Evolutionary conservation across 2,888 invertebrate species (phyloP).

Genomic region (Cylindroiulus punctatus): DNA sequence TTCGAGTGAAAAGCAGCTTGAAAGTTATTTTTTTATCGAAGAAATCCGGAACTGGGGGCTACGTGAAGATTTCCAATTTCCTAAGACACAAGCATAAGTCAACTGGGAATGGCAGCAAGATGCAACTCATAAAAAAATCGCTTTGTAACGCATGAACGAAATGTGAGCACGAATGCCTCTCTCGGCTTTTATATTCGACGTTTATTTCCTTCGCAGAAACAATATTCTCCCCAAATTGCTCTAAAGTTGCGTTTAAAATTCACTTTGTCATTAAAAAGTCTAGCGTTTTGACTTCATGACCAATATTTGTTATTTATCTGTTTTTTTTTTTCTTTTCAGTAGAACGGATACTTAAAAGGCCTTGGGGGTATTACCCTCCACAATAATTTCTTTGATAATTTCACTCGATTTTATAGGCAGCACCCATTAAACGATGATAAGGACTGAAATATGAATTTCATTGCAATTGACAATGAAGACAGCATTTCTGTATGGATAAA

Average conservation of each 20-base stretch:
- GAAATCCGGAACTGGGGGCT: neutral
- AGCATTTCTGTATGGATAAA: too few species aligned
- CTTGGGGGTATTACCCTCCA: neutral
- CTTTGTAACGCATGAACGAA: slow-evolving; percentile 32
- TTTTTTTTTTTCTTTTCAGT: neutral
- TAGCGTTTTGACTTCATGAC: neutral
- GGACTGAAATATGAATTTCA: neutral
- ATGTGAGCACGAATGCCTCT: slow-evolving; percentile 12
- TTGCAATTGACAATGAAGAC: neutral
- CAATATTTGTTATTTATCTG: neutral
- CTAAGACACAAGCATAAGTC: slow-evolving; percentile 44
- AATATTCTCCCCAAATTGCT: slow-evolving; percentile 16
- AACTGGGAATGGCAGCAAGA: slow-evolving; percentile 47
- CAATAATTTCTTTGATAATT: neutral
- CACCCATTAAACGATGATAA: neutral
- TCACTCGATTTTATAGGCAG: neutral
- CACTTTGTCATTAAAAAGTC: neutral
- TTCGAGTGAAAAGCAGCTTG: neutral
- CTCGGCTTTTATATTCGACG: neutral
- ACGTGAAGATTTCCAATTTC: slow-evolving; percentile 44
- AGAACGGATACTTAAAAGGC: neutral
- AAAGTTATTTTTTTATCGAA: neutral
- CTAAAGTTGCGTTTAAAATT: slow-evolving; percentile 30
- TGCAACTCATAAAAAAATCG: slow-evolving; percentile 46
- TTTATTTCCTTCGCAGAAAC: slow-evolving; percentile 35